A percentile compares a stretch with the other conserved stretches of the same genome.
phyloP scores from a whole-genome alignment of 2,797 vertebrate genomes.

The Diglossa cyanea region DNA sequence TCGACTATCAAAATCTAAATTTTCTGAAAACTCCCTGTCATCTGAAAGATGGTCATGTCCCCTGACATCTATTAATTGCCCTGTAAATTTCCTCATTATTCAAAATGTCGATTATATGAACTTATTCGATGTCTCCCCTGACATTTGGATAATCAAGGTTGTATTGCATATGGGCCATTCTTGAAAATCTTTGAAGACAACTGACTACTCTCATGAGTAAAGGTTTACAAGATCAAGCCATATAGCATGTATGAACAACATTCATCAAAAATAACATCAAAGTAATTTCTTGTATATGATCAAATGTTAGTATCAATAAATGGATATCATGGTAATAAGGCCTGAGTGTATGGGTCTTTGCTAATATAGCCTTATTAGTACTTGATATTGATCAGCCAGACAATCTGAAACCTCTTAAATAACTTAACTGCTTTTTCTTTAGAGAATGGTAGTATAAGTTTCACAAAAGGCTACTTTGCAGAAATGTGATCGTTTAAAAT shows the following conservation, averaged over 20 bases:
- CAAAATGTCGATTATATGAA: slow-evolving; percentile 49
- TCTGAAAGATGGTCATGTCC: slow-evolving; percentile 32
- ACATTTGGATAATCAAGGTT: slow-evolving; percentile 25
- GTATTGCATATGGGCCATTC: slow-evolving; percentile 38
- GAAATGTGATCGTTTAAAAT: background rate
- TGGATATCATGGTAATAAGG: background rate
- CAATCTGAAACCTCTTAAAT: background rate
- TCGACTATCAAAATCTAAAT: slow-evolving; percentile 10
- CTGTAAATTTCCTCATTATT: slow-evolving; percentile 53
- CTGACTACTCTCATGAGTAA: background rate
- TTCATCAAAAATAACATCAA: slow-evolving; percentile 15
- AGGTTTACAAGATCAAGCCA: slow-evolving; percentile 44
- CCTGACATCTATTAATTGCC: slow-evolving; percentile 55
- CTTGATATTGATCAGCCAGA: slow-evolving; percentile 8
- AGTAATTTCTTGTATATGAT: slow-evolving; percentile 17
- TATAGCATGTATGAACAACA: background rate
- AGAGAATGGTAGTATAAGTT: background rate
- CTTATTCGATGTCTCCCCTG: slow-evolving; percentile 48
- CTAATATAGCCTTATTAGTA: slow-evolving; percentile 6
- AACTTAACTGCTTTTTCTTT: background rate
- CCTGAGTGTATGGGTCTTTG: background rate
- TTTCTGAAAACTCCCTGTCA: slow-evolving; percentile 25
- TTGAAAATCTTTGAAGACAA: slow-evolving; percentile 37
- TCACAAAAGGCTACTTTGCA: background rate
- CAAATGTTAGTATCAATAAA: slow-evolving; percentile 19